phyloP scores from a whole-genome alignment of 2,888 invertebrate species.

The Graphium colonna region DNA sequence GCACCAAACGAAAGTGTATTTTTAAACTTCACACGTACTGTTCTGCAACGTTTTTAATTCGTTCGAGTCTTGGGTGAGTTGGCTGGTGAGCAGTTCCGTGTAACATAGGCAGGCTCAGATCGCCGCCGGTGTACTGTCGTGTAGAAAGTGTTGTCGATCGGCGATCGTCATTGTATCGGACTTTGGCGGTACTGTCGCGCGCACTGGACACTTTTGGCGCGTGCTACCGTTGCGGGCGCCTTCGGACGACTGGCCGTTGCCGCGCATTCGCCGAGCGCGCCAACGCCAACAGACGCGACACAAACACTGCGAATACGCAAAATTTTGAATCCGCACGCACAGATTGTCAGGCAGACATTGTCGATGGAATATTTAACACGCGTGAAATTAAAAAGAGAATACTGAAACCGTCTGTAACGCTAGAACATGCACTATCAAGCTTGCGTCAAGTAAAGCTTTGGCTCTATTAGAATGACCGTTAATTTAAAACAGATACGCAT shows the following conservation, averaged over 20 bases:
- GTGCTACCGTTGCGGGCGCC: constrained; percentile 60
- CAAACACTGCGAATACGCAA: constrained; percentile 32
- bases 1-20: constrained; percentile 74
- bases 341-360: constrained; percentile 29
- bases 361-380: constrained; percentile 36
- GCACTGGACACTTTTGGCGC: constrained; percentile 23
- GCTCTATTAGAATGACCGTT: not conserved
- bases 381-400: constrained; percentile 34
- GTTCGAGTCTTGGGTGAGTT: constrained; percentile 34
- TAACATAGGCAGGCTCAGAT: constrained; percentile 39
- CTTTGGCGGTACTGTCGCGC: too few species aligned
- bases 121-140: constrained; percentile 56
- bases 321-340: constrained; percentile 34
- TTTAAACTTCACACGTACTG: constrained; percentile 79
- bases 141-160: constrained; percentile 59
- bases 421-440: not conserved
- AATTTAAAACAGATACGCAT: constrained; percentile 2
- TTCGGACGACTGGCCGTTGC: constrained; percentile 32
- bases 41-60: constrained; percentile 66
- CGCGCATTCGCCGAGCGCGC: constrained; percentile 52
- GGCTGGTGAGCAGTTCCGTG: constrained; percentile 28
- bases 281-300: constrained; percentile 13
- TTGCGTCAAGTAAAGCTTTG: too few species aligned
- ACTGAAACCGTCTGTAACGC: not conserved
- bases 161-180: constrained; percentile 49